A percentile compares a stretch with the other conserved stretches of the same genome.
phyloP scores from a whole-genome alignment of 2,113 vertebrate species.

The Caracal caracal region DNA sequence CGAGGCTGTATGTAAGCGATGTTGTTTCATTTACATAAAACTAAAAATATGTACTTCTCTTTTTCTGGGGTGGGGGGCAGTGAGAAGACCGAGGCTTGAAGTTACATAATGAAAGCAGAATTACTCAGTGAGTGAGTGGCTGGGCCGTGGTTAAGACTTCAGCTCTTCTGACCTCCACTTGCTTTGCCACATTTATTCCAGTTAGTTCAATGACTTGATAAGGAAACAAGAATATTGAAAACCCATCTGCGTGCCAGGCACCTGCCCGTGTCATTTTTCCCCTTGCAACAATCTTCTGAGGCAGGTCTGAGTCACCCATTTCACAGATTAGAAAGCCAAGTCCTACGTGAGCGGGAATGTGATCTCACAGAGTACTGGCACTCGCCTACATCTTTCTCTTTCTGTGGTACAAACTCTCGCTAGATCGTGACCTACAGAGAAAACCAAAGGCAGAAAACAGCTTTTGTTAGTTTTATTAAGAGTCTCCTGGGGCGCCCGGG shows the following conservation, averaged over 20 bases:
- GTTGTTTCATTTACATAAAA: background rate
- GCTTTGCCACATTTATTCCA: background rate
- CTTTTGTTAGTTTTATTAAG: background rate
- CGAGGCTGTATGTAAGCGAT: background rate
- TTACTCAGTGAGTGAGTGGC: background rate
- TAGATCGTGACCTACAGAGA: background rate
- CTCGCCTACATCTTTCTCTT: background rate
- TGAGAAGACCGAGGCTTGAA: background rate
- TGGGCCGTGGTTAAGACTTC: background rate
- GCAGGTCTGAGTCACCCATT: background rate
- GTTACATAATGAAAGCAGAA: background rate
- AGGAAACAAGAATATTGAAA: background rate
- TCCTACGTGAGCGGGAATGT: background rate
- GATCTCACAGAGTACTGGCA: background rate
- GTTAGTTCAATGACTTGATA: background rate
- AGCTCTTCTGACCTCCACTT: background rate
- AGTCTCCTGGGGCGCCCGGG: too few species aligned
- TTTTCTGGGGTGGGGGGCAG: background rate
- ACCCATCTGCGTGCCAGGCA: too few species aligned
- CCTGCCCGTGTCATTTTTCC: background rate
- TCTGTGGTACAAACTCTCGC: background rate
- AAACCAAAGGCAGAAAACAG: background rate
- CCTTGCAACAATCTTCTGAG: background rate
- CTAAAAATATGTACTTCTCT: background rate
- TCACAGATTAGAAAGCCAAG: background rate